These are phyloP conservation scores for Eumeta japonica DNA, from an alignment of 1,140 invertebrate genomes.

Conservation along the genomic window DNA sequence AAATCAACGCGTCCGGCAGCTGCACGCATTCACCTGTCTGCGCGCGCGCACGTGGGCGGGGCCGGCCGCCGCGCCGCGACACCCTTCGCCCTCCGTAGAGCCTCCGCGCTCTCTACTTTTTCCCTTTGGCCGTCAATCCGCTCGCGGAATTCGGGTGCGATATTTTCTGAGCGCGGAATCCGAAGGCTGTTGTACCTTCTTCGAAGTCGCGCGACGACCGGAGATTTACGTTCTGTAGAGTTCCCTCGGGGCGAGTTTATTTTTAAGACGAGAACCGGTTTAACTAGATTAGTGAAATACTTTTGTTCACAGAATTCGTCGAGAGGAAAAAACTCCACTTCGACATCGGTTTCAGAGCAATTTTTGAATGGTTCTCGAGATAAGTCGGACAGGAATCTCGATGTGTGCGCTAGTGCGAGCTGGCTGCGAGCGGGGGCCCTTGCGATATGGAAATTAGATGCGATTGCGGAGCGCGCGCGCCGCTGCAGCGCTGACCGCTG, in stretches of 20 bases:
- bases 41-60: slow-evolving; percentile 33
- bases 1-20: slow-evolving; percentile 25
- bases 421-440: not conserved
- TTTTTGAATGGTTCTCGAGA: too few relatives aligned
- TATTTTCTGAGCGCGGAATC: slow-evolving; percentile 46
- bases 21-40: slow-evolving; percentile 47
- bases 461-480: not conserved
- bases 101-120: slow-evolving; percentile 32
- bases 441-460: slow-evolving; percentile 3
- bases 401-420: too few relatives aligned
- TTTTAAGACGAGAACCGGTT: not conserved
- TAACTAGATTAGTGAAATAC: too few relatives aligned
- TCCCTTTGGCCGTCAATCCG: slow-evolving; percentile 30
- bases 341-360: too few relatives aligned
- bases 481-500: too few relatives aligned
- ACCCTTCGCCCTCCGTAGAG: not conserved
- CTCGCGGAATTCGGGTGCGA: slow-evolving; percentile 49
- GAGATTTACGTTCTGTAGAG: too few relatives aligned
- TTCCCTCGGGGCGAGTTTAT: too few relatives aligned
- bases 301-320: too few relatives aligned
- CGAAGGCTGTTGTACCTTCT: slow-evolving; percentile 38
- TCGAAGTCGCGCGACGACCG: too few relatives aligned
- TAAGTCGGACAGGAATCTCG: too few relatives aligned
- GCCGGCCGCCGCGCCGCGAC: slow-evolving; percentile 7
- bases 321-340: too few relatives aligned